Evolutionary conservation across 2,113 vertebrate genomes (phyloP).

Genomic region (Oreochromis aureus): DNA sequence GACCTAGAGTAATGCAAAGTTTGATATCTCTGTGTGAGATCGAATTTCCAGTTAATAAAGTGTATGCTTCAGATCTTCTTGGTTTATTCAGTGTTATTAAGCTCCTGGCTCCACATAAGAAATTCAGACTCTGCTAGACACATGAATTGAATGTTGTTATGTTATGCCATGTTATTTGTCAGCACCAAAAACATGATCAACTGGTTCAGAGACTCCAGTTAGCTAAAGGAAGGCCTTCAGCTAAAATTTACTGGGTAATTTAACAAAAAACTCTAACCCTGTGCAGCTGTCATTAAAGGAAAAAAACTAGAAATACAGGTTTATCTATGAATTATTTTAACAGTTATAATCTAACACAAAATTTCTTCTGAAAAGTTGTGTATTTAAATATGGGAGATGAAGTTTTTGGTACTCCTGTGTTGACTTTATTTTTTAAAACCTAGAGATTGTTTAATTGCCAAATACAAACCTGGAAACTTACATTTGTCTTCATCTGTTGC

Average conservation of each 20-base stretch:
- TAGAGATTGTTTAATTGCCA: not conserved
- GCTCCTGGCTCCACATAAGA: not conserved
- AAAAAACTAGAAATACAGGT: too few species aligned
- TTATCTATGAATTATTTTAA: too few species aligned
- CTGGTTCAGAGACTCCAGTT: not conserved
- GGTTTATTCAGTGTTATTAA: not conserved
- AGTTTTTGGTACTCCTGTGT: not conserved
- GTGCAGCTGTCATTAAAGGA: too few species aligned
- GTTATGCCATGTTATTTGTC: not conserved
- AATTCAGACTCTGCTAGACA: conserved; percentile 19
- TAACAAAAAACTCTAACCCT: too few species aligned
- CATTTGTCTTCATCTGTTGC: not conserved
- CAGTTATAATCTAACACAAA: too few species aligned
- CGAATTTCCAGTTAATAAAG: not conserved
- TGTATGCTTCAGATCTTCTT: not conserved
- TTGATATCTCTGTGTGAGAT: not conserved
- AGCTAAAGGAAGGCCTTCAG: not conserved
- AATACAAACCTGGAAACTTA: not conserved
- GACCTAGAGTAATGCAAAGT: not conserved
- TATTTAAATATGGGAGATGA: not conserved
- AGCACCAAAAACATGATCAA: not conserved
- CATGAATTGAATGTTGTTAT: conserved; percentile 3
- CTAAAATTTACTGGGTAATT: too few species aligned
- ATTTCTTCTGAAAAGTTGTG: not conserved
- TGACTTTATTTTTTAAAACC: not conserved